Evolutionary conservation across 2,888 invertebrate species (phyloP).

Genomic region (Andrena trimmerana): DNA sequence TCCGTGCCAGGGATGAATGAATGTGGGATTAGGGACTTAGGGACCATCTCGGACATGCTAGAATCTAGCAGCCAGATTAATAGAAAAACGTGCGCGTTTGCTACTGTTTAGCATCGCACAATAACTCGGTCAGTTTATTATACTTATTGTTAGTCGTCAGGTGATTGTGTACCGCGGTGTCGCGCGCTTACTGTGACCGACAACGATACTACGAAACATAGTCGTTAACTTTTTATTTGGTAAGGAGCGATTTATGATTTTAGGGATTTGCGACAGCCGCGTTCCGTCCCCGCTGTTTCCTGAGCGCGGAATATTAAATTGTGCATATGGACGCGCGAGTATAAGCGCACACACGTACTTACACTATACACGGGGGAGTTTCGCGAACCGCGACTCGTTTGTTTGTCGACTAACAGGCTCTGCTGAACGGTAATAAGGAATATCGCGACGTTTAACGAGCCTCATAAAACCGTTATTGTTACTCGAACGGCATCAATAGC

Average conservation of each 20-base stretch:
- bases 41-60: not conserved
- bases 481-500: conserved; percentile 73
- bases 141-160: conserved; percentile 10
- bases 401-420: conserved; percentile 18
- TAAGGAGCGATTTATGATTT: not conserved
- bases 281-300: no score
- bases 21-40: not conserved
- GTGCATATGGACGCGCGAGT: not conserved
- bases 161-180: not conserved
- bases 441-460: conserved; percentile 78
- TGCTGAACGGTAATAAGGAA: conserved; percentile 48
- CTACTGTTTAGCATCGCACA: conserved; percentile 5
- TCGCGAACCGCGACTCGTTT: no score
- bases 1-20: not conserved
- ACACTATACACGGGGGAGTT: no score
- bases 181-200: not conserved
- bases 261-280: not conserved
- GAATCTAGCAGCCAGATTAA: not conserved
- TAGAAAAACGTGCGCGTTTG: not conserved
- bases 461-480: conserved; percentile 75
- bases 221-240: not conserved
- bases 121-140: conserved; percentile 31
- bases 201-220: conserved; percentile 30
- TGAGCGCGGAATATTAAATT: conserved; percentile 11
- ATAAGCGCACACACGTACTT: not conserved